These are phyloP conservation scores for Phenganax subtilis DNA, from an alignment of 92 coral and sea anemone species.

Conservation along the genomic window DNA sequence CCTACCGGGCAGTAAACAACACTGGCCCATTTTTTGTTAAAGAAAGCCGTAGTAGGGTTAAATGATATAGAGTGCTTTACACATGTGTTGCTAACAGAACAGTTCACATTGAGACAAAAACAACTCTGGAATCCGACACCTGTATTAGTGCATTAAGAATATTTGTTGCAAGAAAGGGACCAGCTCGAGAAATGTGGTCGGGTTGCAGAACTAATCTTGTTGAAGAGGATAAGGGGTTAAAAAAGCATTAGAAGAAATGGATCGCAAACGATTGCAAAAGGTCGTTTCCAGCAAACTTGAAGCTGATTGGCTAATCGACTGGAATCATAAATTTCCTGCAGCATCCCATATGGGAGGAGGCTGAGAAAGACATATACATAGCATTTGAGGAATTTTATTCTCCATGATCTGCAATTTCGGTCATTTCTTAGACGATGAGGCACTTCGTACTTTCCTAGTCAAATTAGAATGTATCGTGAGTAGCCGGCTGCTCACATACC, in stretches of 20 bases:
- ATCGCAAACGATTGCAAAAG: constrained; percentile 41
- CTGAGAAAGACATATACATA: constrained; percentile 46
- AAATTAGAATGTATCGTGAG: not conserved
- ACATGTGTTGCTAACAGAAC: constrained; percentile 58
- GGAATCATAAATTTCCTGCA: constrained; percentile 42
- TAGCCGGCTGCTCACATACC: not conserved
- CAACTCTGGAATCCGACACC: constrained; percentile 50
- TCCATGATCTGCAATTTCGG: too few species aligned
- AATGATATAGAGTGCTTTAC: constrained; percentile 51
- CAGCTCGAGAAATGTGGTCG: constrained; percentile 49
- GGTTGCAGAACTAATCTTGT: constrained; percentile 57
- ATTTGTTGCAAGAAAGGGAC: constrained; percentile 54
- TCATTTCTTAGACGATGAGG: too few species aligned
- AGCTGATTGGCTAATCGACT: constrained; percentile 46
- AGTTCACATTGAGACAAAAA: constrained; percentile 34
- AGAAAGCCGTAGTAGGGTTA: constrained; percentile 44
- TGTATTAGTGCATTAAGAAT: constrained; percentile 50
- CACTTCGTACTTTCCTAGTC: too few species aligned
- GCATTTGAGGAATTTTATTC: not conserved
- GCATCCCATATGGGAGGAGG: constrained; percentile 54
- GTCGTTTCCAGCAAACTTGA: constrained; percentile 22
- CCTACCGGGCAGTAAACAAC: constrained; percentile 52
- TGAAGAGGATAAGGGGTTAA: constrained; percentile 42
- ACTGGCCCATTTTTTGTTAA: constrained; percentile 53
- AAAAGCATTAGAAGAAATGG: constrained; percentile 49